Evolutionary conservation across 2,888 invertebrate species (phyloP).

Genomic region (Orchestes rusci): DNA sequence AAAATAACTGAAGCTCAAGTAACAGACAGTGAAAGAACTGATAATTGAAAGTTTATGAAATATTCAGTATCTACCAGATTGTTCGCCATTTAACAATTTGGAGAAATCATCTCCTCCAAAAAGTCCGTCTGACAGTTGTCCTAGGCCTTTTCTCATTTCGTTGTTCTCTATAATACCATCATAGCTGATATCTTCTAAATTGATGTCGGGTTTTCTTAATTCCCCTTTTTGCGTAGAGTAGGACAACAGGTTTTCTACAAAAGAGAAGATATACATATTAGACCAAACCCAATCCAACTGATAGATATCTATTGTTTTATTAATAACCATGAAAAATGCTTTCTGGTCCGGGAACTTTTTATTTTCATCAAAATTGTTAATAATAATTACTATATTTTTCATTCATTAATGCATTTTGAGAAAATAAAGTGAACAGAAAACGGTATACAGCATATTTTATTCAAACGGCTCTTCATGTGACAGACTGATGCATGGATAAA

Average conservation of each 20-base stretch:
- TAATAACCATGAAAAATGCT: too few species aligned
- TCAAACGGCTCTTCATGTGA: too few species aligned
- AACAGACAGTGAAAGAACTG: too few species aligned
- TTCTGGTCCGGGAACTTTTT: constrained; percentile 1
- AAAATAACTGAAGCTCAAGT: too few species aligned
- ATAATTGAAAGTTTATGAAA: too few species aligned
- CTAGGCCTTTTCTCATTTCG: constrained; percentile 62
- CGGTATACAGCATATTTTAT: too few species aligned
- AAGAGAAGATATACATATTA: background rate
- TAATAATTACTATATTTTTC: too few species aligned
- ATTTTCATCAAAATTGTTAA: background rate
- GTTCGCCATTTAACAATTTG: constrained; percentile 51
- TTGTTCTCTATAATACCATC: constrained; percentile 59
- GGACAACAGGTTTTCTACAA: constrained; percentile 58
- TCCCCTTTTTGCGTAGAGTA: constrained; percentile 64
- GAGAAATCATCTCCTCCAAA: constrained; percentile 61
- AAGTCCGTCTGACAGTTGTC: constrained; percentile 73
- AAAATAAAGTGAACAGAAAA: too few species aligned
- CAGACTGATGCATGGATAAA: too few species aligned
- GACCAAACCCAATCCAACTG: too few species aligned
- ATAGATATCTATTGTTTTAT: too few species aligned
- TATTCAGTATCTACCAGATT: constrained; percentile 47
- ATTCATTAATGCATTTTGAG: too few species aligned
- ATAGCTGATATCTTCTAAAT: constrained; percentile 72
- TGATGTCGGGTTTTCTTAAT: constrained; percentile 54